Percentiles rank a stretch among this genome's conserved stretches.
Conservation (phyloP, 1,140 invertebrate genomes). For the Brachionus angularis region DNA sequence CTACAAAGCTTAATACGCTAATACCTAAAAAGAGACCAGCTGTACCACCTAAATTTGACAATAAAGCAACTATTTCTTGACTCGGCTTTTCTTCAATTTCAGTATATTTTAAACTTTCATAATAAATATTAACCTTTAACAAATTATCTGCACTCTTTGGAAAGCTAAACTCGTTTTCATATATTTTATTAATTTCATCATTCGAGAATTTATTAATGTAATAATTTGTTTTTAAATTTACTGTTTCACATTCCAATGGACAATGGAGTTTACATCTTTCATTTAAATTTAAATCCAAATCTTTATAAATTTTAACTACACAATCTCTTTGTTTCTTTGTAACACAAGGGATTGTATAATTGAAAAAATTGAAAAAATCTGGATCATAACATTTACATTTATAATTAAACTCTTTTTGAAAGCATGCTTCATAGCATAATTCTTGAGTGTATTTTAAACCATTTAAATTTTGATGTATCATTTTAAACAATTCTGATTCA, state of each 20-base stretch:
- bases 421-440: not conserved
- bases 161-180: not conserved
- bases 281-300: not conserved
- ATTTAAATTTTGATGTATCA: conserved; percentile 5
- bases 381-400: not conserved
- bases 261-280: not conserved
- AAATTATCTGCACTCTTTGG: not conserved
- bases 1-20: conserved; percentile 8
- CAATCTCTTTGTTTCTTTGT: too few relatives aligned
- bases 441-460: not conserved
- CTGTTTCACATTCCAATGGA: not conserved
- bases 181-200: not conserved
- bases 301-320: not conserved
- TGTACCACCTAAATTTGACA: not conserved
- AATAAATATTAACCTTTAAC: conserved; percentile 1
- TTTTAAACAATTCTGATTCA: not conserved
- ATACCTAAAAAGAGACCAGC: not conserved
- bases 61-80: not conserved
- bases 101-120: not conserved
- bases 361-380: conserved; percentile 21
- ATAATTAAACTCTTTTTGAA: not conserved
- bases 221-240: not conserved
- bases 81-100: not conserved
- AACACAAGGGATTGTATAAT: not conserved
- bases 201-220: not conserved